Evolutionary conservation across 2,888 invertebrate species (phyloP).

Genomic region (Meandrusa payeni): DNA sequence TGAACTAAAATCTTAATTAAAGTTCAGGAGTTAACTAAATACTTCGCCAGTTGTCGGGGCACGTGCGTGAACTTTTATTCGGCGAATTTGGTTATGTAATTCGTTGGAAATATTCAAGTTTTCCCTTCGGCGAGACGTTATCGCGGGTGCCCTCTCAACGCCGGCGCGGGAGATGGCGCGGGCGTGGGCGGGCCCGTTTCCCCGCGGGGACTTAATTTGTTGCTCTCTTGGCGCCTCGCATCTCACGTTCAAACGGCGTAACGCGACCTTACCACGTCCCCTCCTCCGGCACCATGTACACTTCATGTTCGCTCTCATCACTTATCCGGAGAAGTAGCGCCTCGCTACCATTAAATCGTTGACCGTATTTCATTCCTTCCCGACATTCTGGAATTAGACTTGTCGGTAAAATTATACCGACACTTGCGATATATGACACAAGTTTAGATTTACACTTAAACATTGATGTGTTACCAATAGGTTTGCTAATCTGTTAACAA

Average conservation of each 20-base stretch:
- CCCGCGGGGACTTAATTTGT: slow-evolving; percentile 79
- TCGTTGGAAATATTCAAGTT: slow-evolving; percentile 74
- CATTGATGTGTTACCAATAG: slow-evolving; percentile 59
- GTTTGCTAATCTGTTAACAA: no score
- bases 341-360: slow-evolving; percentile 14
- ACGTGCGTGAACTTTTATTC: slow-evolving; percentile 70
- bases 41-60: slow-evolving; percentile 60
- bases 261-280: slow-evolving; percentile 75
- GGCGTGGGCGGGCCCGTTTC: slow-evolving; percentile 60
- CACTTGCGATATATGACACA: slow-evolving; percentile 4
- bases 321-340: slow-evolving; percentile 22
- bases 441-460: slow-evolving; percentile 45
- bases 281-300: slow-evolving; percentile 53
- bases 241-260: slow-evolving; percentile 79
- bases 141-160: slow-evolving; percentile 69
- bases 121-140: slow-evolving; percentile 74
- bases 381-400: slow-evolving; percentile 10
- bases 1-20: slow-evolving; percentile 58
- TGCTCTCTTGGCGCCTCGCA: slow-evolving; percentile 79
- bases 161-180: slow-evolving; percentile 43
- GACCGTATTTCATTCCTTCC: slow-evolving; percentile 16
- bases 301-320: slow-evolving; percentile 52
- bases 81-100: slow-evolving; percentile 70
- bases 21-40: slow-evolving; percentile 58
- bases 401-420: not conserved